Evolutionary conservation across 2,113 vertebrate species (phyloP), one percentile per base, ranked within the genome.

Genomic region (Dromaius novaehollandiae): DNA sequence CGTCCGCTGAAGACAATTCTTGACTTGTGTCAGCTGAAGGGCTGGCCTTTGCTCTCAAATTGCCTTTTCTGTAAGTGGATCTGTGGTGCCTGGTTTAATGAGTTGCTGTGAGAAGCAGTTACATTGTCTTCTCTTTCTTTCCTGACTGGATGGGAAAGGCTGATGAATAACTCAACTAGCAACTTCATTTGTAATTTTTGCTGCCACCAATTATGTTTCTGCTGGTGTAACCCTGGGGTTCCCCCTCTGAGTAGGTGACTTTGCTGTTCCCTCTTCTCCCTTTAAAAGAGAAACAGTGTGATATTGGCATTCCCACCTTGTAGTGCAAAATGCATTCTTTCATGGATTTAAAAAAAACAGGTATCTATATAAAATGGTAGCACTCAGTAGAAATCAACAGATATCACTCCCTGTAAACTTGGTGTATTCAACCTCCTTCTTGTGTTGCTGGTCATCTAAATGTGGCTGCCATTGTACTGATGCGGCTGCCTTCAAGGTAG

Each of bases 1-100:
- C 66, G 75, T 71, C 55, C 32, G 11, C 64, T 5, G 9, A 75
- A 64, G 92, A 24, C 38, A 60, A 85, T 55, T 66, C 76, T 85
- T 90, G 89, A 53, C 86, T 86, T 32, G 60, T 46, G 88, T 46
- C 73, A 42, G 91, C 85, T 51, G 58, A 60, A 89, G 42, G 73
- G 53, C 58, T 69, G 20, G 75, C 82, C 83, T 92, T 92, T 81
- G 80, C 80, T 90, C 90, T 94, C 88, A 38, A 38, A 82, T 96
- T 88, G 81, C 95, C 66, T 64, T 28, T 24, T 1, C 66, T 60
- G 82, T n/a, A 86, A 94, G 46, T 5, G 4, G 88, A 81, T 83
- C 92, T 56, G 65, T 5, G 0, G 1, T 65, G 81, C 89, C 75
- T 75, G 90, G 86, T 91, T 96, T 86, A 96, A 95, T 78, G 90